Conservation (phyloP, 2,113 vertebrate species). For the Pomatorhinus ruficollis region DNA sequence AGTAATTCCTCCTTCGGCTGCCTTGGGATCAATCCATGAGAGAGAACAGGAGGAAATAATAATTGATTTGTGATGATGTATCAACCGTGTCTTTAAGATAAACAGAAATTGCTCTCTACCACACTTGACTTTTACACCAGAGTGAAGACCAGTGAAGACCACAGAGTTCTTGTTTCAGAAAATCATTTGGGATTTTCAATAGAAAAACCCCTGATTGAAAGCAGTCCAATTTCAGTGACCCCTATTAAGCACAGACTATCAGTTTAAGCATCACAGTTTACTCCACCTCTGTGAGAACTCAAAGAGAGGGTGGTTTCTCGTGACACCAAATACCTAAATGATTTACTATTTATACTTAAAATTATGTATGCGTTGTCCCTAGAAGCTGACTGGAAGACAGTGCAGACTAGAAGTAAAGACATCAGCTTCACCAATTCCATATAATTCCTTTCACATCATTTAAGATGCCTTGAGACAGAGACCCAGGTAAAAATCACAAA, state of each 20-base stretch:
- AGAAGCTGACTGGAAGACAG: not conserved
- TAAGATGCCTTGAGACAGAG: not conserved
- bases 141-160: not conserved
- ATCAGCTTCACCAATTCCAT: not conserved
- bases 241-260: not conserved
- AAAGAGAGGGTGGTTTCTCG: not conserved
- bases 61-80: not conserved
- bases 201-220: not conserved
- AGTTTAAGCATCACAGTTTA: not conserved
- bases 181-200: not conserved
- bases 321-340: not conserved
- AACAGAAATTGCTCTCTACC: not conserved
- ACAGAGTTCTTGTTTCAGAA: not conserved
- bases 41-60: not conserved
- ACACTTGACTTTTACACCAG: not conserved
- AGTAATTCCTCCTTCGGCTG: not conserved
- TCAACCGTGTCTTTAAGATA: not conserved
- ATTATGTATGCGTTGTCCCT: not conserved
- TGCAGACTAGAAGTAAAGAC: not conserved
- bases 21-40: not conserved
- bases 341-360: not conserved
- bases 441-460: not conserved
- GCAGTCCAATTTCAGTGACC: not conserved
- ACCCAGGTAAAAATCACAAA: not conserved
- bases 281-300: not conserved